phyloP scores from a whole-genome alignment of 2,888 invertebrate genomes.

The Chrysolina haemoptera region DNA sequence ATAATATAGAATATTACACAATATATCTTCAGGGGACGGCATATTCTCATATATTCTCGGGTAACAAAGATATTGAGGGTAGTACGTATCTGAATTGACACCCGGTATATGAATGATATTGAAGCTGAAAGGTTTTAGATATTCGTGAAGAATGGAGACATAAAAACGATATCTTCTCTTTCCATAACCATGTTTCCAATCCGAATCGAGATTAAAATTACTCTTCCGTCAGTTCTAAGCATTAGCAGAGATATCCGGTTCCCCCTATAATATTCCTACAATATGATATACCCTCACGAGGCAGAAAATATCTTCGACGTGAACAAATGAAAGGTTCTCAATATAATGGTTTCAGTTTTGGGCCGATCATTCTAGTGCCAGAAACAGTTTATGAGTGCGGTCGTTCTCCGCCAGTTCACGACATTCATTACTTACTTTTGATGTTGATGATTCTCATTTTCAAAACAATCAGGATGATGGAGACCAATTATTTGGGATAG shows the following conservation, averaged over 20 bases:
- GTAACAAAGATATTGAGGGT: too few species aligned
- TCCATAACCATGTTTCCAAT: neutral
- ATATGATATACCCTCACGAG: neutral
- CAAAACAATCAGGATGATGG: slow-evolving; percentile 2
- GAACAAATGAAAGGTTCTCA: slow-evolving; percentile 10
- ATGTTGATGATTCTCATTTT: slow-evolving; percentile 11
- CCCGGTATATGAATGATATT: neutral
- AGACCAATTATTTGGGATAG: neutral
- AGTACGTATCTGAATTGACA: too few species aligned
- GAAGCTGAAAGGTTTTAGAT: slow-evolving; percentile 13
- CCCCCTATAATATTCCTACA: neutral
- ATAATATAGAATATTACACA: too few species aligned
- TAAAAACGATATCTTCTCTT: neutral
- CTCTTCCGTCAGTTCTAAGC: neutral
- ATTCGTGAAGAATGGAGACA: neutral
- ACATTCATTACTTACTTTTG: slow-evolving; percentile 11
- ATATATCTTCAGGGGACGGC: too few species aligned
- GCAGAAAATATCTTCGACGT: neutral
- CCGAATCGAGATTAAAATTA: neutral
- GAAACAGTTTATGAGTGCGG: neutral
- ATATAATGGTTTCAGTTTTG: slow-evolving; percentile 19
- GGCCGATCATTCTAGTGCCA: slow-evolving; percentile 2
- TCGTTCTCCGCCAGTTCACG: neutral
- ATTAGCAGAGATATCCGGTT: slow-evolving; percentile 14
- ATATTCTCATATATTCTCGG: too few species aligned